These are phyloP conservation scores for Halcyon chelicuti DNA, from an alignment of 2,797 vertebrate species.

Conservation along the genomic window DNA sequence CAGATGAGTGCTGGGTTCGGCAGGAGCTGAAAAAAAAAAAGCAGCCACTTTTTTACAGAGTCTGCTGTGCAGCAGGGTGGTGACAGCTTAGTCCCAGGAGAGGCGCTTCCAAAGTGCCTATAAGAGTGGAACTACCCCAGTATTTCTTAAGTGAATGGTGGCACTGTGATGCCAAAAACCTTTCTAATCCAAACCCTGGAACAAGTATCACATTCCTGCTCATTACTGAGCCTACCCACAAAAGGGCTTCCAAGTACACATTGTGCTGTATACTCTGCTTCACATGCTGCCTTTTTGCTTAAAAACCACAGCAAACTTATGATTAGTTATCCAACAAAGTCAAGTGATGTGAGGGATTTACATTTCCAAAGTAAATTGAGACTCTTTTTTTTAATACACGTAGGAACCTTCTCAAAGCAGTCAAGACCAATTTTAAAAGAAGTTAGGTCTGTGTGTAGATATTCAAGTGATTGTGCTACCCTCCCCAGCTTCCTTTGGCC, in stretches of 20 bases:
- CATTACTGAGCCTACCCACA: not conserved
- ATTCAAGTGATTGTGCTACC: not conserved
- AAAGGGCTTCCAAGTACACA: not conserved
- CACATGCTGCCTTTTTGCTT: fast-evolving
- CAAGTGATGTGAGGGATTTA: not conserved
- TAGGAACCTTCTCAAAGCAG: not conserved
- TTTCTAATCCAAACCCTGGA: not conserved
- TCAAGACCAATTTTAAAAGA: not conserved
- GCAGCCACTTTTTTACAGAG: not conserved
- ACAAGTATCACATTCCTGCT: not conserved
- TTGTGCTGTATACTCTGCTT: not conserved
- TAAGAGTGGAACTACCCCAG: not conserved
- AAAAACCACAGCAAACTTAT: not conserved
- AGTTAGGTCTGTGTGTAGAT: not conserved
- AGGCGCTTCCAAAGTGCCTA: not conserved
- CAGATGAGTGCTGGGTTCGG: not conserved
- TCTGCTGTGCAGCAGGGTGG: not conserved
- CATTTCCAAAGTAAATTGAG: not conserved
- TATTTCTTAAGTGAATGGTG: not conserved
- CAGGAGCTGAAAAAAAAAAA: not conserved
- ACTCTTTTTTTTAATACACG: not conserved
- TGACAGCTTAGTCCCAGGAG: not conserved
- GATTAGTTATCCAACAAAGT: not conserved
- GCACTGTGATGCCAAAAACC: not conserved
- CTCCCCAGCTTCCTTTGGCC: not conserved